These are phyloP conservation scores for Ips nitidus DNA, from an alignment of 1,140 invertebrate genomes.

Conservation along the genomic window DNA sequence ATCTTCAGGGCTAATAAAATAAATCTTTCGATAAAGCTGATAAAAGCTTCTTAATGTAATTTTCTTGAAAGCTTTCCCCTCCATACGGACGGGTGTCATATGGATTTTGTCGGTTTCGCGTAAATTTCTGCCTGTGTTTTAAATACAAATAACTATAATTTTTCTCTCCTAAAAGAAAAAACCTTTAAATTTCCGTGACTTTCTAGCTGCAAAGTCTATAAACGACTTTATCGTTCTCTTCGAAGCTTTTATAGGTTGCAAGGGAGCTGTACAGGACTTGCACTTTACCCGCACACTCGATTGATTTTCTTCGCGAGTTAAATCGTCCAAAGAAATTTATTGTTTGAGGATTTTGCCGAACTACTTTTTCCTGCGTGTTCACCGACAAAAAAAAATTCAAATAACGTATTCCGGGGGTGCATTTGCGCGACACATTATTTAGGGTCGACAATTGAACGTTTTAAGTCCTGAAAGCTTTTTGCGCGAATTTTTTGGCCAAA, in stretches of 20 bases:
- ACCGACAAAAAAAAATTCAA: background rate
- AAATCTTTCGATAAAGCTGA: slow-evolving; percentile 19
- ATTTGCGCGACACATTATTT: slow-evolving; percentile 7
- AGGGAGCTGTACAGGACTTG: slow-evolving; percentile 19
- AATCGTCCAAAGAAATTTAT: slow-evolving; percentile 12
- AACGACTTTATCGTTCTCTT: slow-evolving; percentile 6
- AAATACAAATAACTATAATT: background rate
- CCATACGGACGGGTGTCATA: slow-evolving; percentile 5
- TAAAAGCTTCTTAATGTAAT: slow-evolving; percentile 23
- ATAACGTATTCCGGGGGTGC: background rate
- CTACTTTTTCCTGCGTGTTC: background rate
- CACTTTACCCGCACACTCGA: slow-evolving; percentile 16
- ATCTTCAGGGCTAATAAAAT: slow-evolving; percentile 20
- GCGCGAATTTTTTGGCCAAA: slow-evolving; percentile 4
- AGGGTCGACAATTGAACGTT: slow-evolving; percentile 8
- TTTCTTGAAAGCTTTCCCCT: slow-evolving; percentile 17
- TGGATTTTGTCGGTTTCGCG: slow-evolving; percentile 12
- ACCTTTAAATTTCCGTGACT: background rate
- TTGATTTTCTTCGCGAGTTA: slow-evolving; percentile 18
- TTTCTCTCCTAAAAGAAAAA: background rate
- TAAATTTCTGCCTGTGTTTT: background rate
- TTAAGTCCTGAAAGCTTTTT: slow-evolving; percentile 13
- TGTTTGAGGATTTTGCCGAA: background rate
- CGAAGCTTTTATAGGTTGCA: slow-evolving; percentile 14
- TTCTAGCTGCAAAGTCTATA: slow-evolving; percentile 6